Evolutionary conservation across 2,888 invertebrate genomes (phyloP).

Genomic region (Lomographa bimaculata): DNA sequence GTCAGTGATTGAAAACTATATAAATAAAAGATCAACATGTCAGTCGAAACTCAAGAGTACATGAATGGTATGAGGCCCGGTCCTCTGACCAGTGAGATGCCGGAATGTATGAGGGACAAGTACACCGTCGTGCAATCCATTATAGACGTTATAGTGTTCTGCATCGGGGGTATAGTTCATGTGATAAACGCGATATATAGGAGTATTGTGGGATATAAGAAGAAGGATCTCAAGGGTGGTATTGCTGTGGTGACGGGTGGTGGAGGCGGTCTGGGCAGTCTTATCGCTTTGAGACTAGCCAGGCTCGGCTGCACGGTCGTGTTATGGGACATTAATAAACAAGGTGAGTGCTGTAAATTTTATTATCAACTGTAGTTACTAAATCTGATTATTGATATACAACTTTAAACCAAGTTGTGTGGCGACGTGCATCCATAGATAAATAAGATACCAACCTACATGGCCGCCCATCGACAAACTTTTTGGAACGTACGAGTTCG

Average conservation of each 20-base stretch:
- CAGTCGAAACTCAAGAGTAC: conserved; percentile 68
- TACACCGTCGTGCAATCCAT: conserved; percentile 79
- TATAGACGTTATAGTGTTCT: conserved; percentile 82
- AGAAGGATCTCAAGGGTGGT: conserved; percentile 89
- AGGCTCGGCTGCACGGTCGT: conserved; percentile 91
- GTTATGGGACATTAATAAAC: conserved; percentile 94
- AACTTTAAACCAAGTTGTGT: no score
- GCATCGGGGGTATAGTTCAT: conserved; percentile 72
- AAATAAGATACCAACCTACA: no score
- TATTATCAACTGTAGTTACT: no score
- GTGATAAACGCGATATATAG: conserved; percentile 84
- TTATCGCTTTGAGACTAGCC: conserved; percentile 89
- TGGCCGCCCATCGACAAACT: no score
- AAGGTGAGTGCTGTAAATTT: conserved; percentile 83
- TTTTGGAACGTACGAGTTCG: no score
- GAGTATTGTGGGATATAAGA: conserved; percentile 84
- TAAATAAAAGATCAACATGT: conserved; percentile 47
- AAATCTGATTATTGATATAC: no score
- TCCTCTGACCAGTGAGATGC: conserved; percentile 73
- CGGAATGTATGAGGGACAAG: conserved; percentile 76
- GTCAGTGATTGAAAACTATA: conserved; percentile 36
- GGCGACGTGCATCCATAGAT: no score
- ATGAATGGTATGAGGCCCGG: conserved; percentile 70
- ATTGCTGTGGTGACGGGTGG: conserved; percentile 95
- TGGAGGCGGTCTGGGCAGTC: conserved; percentile 92